Evolutionary conservation across 2,888 invertebrate genomes (phyloP).

Genomic region (Monochamus alternatus): DNA sequence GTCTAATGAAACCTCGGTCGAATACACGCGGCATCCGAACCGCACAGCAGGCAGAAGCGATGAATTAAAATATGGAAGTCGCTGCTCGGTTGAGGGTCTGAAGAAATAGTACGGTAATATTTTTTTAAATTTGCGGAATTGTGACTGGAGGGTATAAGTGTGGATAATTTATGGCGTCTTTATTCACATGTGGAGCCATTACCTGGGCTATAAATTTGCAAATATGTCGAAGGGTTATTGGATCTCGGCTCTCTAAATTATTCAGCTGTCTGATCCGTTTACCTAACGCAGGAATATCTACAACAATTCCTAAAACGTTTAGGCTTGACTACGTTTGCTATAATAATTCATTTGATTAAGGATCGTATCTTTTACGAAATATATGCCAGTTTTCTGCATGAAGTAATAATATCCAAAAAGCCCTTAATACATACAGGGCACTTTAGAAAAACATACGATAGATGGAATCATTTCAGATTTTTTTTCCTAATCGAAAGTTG

Average conservation of each 20-base stretch:
- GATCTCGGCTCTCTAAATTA: neutral
- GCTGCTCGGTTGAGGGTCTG: neutral
- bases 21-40: constrained; percentile 7
- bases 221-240: constrained; percentile 13
- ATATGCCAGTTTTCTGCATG: too few species aligned
- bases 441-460: too few species aligned
- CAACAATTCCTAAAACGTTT: neutral
- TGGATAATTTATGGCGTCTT: constrained; percentile 6
- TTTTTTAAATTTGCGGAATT: constrained; percentile 9
- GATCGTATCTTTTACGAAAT: too few species aligned
- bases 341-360: too few species aligned
- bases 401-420: too few species aligned
- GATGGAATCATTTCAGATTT: too few species aligned
- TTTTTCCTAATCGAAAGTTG: too few species aligned
- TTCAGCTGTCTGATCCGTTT: constrained; percentile 3
- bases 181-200: constrained; percentile 6
- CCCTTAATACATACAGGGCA: too few species aligned
- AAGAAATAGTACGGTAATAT: constrained; percentile 26
- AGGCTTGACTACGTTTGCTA: too few species aligned
- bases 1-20: constrained; percentile 24
- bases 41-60: neutral
- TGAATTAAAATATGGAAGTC: constrained; percentile 18
- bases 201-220: constrained; percentile 13
- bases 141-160: neutral
- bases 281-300: neutral